Evolutionary conservation across 2,888 invertebrate species (phyloP).

Genomic region (Trilocha varians): DNA sequence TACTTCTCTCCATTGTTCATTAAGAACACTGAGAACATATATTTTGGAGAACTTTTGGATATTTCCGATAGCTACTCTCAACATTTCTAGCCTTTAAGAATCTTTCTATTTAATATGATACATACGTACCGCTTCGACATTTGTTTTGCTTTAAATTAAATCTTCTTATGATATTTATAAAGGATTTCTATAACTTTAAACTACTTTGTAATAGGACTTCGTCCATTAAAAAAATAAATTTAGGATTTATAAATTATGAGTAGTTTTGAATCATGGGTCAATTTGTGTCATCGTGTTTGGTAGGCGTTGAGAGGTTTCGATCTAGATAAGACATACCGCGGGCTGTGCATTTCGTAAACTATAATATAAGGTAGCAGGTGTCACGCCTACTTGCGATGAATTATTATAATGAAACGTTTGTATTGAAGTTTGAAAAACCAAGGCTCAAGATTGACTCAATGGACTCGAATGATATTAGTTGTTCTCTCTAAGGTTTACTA

Average conservation of each 20-base stretch:
- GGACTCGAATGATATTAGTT: background rate
- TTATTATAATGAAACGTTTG: background rate
- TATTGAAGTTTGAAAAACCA: background rate
- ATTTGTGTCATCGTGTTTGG: slow-evolving; percentile 43
- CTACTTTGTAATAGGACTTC: background rate
- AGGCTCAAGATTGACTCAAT: background rate
- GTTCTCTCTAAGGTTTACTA: background rate
- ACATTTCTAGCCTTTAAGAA: slow-evolving; percentile 41
- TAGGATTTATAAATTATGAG: slow-evolving; percentile 7
- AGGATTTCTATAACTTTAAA: slow-evolving; percentile 25
- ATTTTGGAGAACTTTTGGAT: slow-evolving; percentile 64
- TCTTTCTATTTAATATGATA: slow-evolving; percentile 34
- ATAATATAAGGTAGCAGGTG: slow-evolving; percentile 50
- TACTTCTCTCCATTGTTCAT: slow-evolving; percentile 33
- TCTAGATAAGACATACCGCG: slow-evolving; percentile 52
- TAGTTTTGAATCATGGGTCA: slow-evolving; percentile 45
- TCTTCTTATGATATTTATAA: slow-evolving; percentile 45
- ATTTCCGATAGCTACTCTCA: slow-evolving; percentile 55
- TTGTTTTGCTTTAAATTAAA: slow-evolving; percentile 42
- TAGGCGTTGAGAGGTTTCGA: slow-evolving; percentile 37
- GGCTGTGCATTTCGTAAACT: slow-evolving; percentile 65
- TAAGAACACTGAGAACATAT: slow-evolving; percentile 45
- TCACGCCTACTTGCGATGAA: slow-evolving; percentile 15
- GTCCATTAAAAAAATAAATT: background rate
- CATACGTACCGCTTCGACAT: slow-evolving; percentile 39